A percentile compares a stretch with the other conserved stretches of the same genome.
phyloP scores from a whole-genome alignment of 2,797 vertebrate species.

The Lepus townsendii region DNA sequence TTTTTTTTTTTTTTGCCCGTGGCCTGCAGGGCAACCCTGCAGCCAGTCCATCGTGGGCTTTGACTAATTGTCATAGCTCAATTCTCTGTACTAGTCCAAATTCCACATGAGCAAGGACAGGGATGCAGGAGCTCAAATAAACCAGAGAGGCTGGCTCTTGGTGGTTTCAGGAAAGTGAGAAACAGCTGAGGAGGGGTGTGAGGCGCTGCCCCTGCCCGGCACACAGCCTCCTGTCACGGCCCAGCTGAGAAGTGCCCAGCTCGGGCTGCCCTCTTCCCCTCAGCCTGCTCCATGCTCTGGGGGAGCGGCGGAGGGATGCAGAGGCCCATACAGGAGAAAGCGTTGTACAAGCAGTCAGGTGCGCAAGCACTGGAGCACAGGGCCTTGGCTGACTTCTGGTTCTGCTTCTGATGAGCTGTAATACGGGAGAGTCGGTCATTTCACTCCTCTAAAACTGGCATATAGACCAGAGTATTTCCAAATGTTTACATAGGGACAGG shows the following conservation, averaged over 20 bases:
- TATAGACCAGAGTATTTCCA: neutral
- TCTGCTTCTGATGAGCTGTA: neutral
- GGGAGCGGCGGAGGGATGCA: neutral
- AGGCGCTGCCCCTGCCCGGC: neutral
- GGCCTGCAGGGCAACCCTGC: neutral
- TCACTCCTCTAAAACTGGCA: neutral
- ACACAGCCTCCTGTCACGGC: neutral
- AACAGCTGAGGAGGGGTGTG: neutral
- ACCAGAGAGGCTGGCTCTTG: neutral
- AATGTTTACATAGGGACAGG: too few relatives aligned
- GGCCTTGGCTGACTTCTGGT: neutral
- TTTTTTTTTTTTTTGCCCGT: neutral
- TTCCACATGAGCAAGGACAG: neutral
- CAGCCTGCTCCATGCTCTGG: neutral
- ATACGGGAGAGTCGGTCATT: neutral
- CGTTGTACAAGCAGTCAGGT: fast-evolving
- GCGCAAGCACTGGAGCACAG: neutral
- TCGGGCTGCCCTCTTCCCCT: too few relatives aligned
- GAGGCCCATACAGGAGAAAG: neutral
- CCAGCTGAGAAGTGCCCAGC: neutral
- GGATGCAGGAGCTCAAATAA: neutral
- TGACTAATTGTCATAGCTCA: neutral
- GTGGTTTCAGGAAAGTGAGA: neutral
- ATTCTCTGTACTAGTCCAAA: neutral
- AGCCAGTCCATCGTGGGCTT: neutral